Base-by-base conservation (phyloP, 2,113 vertebrate genomes). In the Crotalus horridus region DNA sequence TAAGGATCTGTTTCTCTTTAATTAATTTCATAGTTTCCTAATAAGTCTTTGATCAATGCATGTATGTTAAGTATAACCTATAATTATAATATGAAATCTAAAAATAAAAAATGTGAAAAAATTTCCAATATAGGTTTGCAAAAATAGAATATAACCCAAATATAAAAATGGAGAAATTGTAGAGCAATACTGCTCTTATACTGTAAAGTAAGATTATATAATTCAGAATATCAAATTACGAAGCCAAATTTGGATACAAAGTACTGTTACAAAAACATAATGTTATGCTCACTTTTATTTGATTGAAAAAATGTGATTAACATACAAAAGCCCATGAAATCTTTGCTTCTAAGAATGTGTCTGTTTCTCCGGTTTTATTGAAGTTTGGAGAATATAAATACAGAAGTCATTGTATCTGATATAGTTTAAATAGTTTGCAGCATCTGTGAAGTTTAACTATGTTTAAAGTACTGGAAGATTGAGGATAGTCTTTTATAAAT, bases 371-470 rank as follows among this genome's bases (percentile, higher is more conserved):
- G 8, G 17, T 81, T 39, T 39, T 81, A 21, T 39, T 81, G 74
- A 81, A 81, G 91, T 24, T 90, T 2, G n/a, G 88, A 17, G 39
- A 89, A 64, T 93, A 90, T 74, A 88, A 29, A 90, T 90, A 9
- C 92, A 51, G 55, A 8, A 90, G 53, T 8, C 26, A n/a, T 26
- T 93, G 21, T 48, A 92, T 85, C 55, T 55, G 88, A 61, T 53
- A 53, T 7, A 13, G 55, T 94, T 94, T 90, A 92, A 88, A 61
- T 85, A 81, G 74, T 59, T n/a, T 91, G 15, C 4, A 39, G 92
- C 87, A 20, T 81, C n/a, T 21, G 20, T 81, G 74, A 81, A 81
- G 33, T 81, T 43, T 81, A 43, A 81, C 74, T 81, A 81, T 43
- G 17, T 81, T 43, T 43, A 43, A 21, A 81, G 33, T n/a, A 90